Evolutionary conservation across 1,140 invertebrate species (phyloP).

Genomic region (Thrips palmi): DNA sequence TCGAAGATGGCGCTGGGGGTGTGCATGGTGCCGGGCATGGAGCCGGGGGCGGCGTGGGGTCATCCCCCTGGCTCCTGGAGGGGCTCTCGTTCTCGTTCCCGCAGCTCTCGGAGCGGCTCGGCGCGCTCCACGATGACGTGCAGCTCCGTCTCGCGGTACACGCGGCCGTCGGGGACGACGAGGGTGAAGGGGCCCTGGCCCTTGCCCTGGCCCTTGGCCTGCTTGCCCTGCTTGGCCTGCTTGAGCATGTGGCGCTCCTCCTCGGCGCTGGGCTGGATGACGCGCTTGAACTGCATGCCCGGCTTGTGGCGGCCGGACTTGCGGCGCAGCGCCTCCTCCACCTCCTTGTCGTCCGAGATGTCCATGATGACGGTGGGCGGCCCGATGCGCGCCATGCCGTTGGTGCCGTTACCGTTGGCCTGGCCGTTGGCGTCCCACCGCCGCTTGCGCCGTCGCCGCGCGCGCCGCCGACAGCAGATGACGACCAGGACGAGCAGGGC

Average conservation of each 20-base stretch:
- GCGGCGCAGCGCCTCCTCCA: too few relatives aligned
- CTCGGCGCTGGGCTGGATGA: too few relatives aligned
- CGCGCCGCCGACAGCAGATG: slow-evolving; percentile 17
- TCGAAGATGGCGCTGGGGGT: too few relatives aligned
- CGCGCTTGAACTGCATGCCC: too few relatives aligned
- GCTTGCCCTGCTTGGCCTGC: slow-evolving; percentile 23
- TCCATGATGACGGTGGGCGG: slow-evolving; percentile 8
- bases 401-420: slow-evolving; percentile 1
- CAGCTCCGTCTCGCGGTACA: slow-evolving; percentile 66
- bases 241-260: too few relatives aligned
- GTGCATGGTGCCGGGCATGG: too few relatives aligned
- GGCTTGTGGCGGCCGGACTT: too few relatives aligned
- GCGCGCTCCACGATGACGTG: slow-evolving; percentile 66
- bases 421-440: slow-evolving; percentile 26
- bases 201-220: slow-evolving; percentile 10
- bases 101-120: slow-evolving; percentile 50
- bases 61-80: too few relatives aligned
- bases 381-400: slow-evolving; percentile 9
- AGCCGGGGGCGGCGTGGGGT: too few relatives aligned
- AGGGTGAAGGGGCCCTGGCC: slow-evolving; percentile 21
- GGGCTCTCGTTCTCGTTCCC: too few relatives aligned
- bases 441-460: slow-evolving; percentile 18
- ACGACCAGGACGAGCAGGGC: slow-evolving; percentile 17
- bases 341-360: too few relatives aligned
- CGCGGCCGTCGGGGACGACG: slow-evolving; percentile 57